Conservation (phyloP, 1,140 invertebrate genomes). For the Bilobella aurantiaca region DNA sequence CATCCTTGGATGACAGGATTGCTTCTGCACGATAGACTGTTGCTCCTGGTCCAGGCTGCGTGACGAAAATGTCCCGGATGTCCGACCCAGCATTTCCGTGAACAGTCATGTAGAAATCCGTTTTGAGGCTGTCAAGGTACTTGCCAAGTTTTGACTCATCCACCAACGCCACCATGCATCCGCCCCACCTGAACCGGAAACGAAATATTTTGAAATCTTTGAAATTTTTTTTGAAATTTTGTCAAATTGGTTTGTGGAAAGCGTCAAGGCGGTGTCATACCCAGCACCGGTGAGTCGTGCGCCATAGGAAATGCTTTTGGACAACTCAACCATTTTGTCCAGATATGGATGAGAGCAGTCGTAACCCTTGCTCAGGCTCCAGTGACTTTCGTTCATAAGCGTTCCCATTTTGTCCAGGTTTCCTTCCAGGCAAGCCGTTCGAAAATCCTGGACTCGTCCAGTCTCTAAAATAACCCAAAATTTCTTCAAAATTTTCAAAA, state of each 20-base stretch:
- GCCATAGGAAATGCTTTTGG: constrained; percentile 60
- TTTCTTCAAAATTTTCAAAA: not conserved
- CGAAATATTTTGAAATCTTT: too few relatives aligned
- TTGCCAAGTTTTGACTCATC: constrained; percentile 37
- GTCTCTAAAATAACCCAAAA: constrained; percentile 52
- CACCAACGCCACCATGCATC: constrained; percentile 80
- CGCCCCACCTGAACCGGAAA: constrained; percentile 71
- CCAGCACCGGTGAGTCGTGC: constrained; percentile 88
- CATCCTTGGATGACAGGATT: not conserved
- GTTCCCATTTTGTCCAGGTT: constrained; percentile 56
- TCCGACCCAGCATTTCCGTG: constrained; percentile 40
- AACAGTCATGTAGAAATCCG: constrained; percentile 55
- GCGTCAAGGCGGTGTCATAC: constrained; percentile 43
- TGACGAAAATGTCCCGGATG: constrained; percentile 47
- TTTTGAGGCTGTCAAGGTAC: constrained; percentile 60
- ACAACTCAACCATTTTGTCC: constrained; percentile 69
- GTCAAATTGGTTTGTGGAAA: too few relatives aligned
- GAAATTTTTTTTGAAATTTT: too few relatives aligned
- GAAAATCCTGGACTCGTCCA: constrained; percentile 63
- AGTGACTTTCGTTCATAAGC: constrained; percentile 82
- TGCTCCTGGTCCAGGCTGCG: constrained; percentile 51
- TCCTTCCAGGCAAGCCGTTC: constrained; percentile 54
- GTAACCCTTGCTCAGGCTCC: constrained; percentile 71
- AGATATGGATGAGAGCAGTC: constrained; percentile 88
- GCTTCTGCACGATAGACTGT: constrained; percentile 21